Base-by-base conservation (phyloP, 2,113 vertebrate genomes). In the Climacteris rufus region DNA sequence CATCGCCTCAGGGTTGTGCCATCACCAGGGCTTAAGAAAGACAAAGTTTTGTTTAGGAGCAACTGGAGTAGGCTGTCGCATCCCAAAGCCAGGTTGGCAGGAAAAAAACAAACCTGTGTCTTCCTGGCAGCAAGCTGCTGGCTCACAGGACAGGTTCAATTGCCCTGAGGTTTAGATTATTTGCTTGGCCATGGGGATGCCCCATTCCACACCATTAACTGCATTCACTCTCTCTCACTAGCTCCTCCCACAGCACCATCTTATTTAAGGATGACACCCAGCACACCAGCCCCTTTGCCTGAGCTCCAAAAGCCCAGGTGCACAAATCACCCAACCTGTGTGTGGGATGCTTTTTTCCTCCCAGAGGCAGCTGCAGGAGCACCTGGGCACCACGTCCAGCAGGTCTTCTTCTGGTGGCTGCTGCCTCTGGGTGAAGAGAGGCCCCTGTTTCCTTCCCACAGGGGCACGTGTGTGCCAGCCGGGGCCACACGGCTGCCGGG, bases 141-240 rank as follows among this genome's bases (percentile, higher is more conserved):
- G 65, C 42, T 87, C 42, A 84, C 80, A 76, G 19, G 28, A 57
- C 13, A 45, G 15, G 39, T 82, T 84, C 84, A 69, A 84, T 18
- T 83, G 25, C 39, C 10, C 27, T 27, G 33, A 59, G 27, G 70
- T 70, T 92, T 63, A 33, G 33, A 88, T 47, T 66, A 79, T 63
- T 53, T 90, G 47, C 56, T 44, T 0, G 0, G 52, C 28, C 7
- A 6, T 0, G 0, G 61, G 42, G 39, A 76, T 86, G 35, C n/a
- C 25, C 30, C 23, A 45, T 56, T 85, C 21, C 70, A 47, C 37
- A 84, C 31, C 31, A 27, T 53, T 65, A 92, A 65, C 47, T 47
- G 33, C 61, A 27, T 45, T 49, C 56, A 45, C 28, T 13, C 31
- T 75, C 31, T 45, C 39, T 90, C 35, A 28, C 15, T 28, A 70